These are phyloP conservation scores for Gymnopithys bicolor DNA, from an alignment of 2,797 vertebrate species.

Conservation along the genomic window DNA sequence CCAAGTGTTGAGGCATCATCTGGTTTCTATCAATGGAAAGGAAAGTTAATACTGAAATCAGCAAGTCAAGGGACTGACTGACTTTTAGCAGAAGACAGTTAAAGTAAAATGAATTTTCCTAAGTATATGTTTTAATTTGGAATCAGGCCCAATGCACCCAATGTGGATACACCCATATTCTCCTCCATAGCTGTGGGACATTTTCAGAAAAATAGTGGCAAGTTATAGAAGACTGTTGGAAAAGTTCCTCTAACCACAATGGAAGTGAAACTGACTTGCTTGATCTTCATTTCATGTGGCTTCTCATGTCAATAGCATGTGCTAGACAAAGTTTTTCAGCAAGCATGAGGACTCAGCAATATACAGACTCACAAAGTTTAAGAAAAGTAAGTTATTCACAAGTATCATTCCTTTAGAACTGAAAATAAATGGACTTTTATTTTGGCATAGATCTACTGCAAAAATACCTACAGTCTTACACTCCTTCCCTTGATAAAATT, in stretches of 20 bases:
- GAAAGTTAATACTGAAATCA: not conserved
- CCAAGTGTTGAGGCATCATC: not conserved
- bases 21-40: not conserved
- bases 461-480: not conserved
- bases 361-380: not conserved
- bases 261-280: not conserved
- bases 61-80: not conserved
- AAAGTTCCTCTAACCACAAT: not conserved
- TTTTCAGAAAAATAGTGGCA: not conserved
- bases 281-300: not conserved
- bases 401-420: not conserved
- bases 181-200: not conserved
- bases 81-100: not conserved
- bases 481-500: not conserved
- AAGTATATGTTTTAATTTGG: not conserved
- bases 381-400: not conserved
- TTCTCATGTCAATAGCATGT: not conserved
- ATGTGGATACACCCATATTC: not conserved
- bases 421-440: not conserved
- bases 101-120: not conserved
- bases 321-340: not conserved
- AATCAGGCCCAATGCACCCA: not conserved
- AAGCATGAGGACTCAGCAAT: not conserved
- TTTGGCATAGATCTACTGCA: not conserved
- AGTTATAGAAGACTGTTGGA: not conserved